A percentile compares a stretch with the other conserved stretches of the same genome.
Conservation (phyloP, 1,140 invertebrate species). For the Calosoma granatense region DNA sequence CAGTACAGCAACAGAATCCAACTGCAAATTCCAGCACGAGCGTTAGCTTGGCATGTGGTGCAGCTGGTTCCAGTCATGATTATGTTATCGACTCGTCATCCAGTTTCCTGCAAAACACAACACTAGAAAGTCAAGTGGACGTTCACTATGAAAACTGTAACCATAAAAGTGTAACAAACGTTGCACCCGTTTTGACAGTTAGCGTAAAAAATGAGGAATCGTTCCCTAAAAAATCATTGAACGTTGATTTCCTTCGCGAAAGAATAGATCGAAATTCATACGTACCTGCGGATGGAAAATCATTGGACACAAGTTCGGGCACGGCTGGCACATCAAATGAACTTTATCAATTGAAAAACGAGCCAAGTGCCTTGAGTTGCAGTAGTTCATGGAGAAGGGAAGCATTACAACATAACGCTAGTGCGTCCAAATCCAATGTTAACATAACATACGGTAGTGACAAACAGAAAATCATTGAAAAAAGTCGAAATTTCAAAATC, state of each 20-base stretch:
- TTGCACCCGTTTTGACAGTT: neutral
- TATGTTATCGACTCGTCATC: neutral
- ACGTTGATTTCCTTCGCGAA: neutral
- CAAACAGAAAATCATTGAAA: neutral
- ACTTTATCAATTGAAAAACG: neutral
- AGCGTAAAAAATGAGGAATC: conserved; percentile 1
- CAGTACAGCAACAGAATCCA: neutral
- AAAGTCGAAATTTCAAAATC: neutral
- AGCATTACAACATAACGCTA: neutral
- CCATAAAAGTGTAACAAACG: neutral
- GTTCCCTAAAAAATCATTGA: neutral
- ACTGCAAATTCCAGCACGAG: neutral
- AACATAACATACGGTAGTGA: neutral
- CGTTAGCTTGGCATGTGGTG: neutral
- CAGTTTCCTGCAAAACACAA: neutral
- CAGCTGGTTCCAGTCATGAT: neutral
- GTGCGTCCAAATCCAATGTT: neutral
- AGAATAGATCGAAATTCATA: neutral
- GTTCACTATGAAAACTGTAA: conserved; percentile 2
- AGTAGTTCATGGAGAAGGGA: neutral
- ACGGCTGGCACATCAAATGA: neutral
- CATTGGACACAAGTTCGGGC: neutral
- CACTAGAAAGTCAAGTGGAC: conserved; percentile 1
- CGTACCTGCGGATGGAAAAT: neutral
- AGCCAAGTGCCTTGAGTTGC: neutral